phyloP scores from a whole-genome alignment of 2,888 invertebrate species.

The Drepanosiphum platanoidis region DNA sequence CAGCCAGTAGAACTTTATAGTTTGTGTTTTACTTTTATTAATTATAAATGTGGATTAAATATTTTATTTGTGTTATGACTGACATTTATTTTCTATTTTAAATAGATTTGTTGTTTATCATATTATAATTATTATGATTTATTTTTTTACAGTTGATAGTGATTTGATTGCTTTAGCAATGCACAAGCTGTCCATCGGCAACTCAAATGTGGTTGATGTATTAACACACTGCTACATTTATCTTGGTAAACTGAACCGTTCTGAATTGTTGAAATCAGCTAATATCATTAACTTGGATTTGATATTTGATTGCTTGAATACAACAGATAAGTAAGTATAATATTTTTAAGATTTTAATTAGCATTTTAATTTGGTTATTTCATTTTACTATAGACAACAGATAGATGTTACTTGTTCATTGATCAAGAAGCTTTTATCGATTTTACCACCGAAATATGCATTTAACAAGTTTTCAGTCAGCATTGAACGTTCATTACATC shows the following conservation, averaged over 20 bases:
- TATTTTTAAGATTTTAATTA: background rate
- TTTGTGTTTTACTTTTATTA: background rate
- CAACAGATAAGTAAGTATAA: slow-evolving; percentile 68
- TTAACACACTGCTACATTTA: slow-evolving; percentile 47
- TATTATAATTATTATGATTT: background rate
- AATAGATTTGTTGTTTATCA: background rate
- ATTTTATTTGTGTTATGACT: background rate
- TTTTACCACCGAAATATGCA: background rate
- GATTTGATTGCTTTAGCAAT: slow-evolving; percentile 48
- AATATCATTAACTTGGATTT: slow-evolving; percentile 70
- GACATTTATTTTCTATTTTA: background rate
- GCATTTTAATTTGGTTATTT: background rate
- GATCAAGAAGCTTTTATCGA: slow-evolving; percentile 13
- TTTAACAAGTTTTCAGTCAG: slow-evolving; percentile 27
- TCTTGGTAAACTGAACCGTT: slow-evolving; percentile 26
- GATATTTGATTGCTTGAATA: slow-evolving; percentile 75
- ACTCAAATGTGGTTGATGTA: slow-evolving; percentile 3
- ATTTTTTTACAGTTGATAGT: slow-evolving; percentile 36
- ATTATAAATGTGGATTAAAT: background rate
- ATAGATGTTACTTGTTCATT: slow-evolving; percentile 28
- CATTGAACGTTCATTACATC: slow-evolving; percentile 48
- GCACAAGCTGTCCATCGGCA: slow-evolving; percentile 45
- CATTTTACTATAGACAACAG: slow-evolving; percentile 23
- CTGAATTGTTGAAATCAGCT: slow-evolving; percentile 18
- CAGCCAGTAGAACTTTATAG: background rate